Evolutionary conservation across 2,113 vertebrate species (phyloP).

Genomic region (Romanogobio albipinnatus): DNA sequence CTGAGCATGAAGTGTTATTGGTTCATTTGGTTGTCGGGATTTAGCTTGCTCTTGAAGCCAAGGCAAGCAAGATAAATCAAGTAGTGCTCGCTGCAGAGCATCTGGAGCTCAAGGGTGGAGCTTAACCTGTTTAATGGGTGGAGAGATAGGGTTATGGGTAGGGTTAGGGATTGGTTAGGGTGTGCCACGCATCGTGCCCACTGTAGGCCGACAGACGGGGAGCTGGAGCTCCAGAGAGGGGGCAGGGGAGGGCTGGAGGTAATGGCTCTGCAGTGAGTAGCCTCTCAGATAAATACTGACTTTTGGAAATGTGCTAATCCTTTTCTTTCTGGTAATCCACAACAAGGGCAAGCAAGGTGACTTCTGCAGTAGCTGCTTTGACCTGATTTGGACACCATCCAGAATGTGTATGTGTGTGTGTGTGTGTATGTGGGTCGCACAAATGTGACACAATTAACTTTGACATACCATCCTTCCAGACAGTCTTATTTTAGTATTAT

Average conservation of each 20-base stretch:
- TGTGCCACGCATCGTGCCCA: too few species aligned
- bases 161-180: too few species aligned
- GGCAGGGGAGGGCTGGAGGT: too few species aligned
- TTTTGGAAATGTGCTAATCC: slow-evolving; percentile 75
- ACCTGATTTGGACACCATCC: slow-evolving; percentile 39
- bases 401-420: slow-evolving; percentile 26
- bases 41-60: slow-evolving; percentile 66
- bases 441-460: neutral
- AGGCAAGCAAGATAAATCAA: slow-evolving; percentile 59
- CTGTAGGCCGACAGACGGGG: too few species aligned
- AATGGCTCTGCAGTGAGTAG: too few species aligned
- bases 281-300: slow-evolving; percentile 63
- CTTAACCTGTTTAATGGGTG: too few species aligned
- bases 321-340: slow-evolving; percentile 70
- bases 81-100: too few species aligned
- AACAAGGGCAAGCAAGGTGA: slow-evolving; percentile 74
- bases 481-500: neutral
- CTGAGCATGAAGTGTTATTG: slow-evolving; percentile 53
- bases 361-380: slow-evolving; percentile 61
- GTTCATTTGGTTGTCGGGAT: slow-evolving; percentile 56
- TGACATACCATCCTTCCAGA: neutral
- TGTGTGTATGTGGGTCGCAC: neutral
- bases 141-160: too few species aligned
- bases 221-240: too few species aligned
- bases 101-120: too few species aligned